Evolutionary conservation across 2,113 vertebrate species (phyloP).

Genomic region (Coturnix japonica): DNA sequence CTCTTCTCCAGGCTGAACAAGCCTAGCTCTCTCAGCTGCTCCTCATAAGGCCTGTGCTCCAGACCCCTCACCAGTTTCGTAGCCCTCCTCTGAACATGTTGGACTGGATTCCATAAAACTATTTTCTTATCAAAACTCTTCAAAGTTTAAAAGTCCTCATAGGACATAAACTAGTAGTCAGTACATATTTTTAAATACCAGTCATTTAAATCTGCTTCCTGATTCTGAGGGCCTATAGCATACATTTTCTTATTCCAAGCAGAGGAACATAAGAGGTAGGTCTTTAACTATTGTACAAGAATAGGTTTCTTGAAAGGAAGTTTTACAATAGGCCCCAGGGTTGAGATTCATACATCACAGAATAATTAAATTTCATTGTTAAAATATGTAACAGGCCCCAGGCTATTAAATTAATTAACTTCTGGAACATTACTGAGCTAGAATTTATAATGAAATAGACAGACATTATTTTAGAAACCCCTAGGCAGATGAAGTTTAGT

Average conservation of each 20-base stretch:
- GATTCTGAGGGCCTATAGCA: not conserved
- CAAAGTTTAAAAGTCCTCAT: not conserved
- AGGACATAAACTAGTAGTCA: not conserved
- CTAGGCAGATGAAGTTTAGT: not conserved
- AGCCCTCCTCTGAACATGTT: too few relatives aligned
- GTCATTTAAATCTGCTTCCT: not conserved
- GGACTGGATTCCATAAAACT: not conserved
- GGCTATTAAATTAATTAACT: slow-evolving; percentile 31
- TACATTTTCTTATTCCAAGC: not conserved
- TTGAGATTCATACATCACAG: not conserved
- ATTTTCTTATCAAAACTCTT: not conserved
- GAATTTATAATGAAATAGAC: slow-evolving; percentile 8
- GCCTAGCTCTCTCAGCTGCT: too few relatives aligned
- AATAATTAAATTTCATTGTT: slow-evolving; percentile 29
- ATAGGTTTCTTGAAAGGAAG: not conserved
- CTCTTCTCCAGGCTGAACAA: too few relatives aligned
- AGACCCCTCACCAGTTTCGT: too few relatives aligned
- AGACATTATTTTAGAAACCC: not conserved
- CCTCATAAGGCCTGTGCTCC: too few relatives aligned
- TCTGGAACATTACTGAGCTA: not conserved
- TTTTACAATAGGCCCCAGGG: not conserved
- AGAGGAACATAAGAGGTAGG: not conserved
- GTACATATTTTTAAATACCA: not conserved
- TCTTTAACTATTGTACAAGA: not conserved
- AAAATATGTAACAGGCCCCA: slow-evolving; percentile 4